These are phyloP conservation scores for Ectropis grisescens DNA, from an alignment of 1,140 invertebrate species.

Conservation along the genomic window DNA sequence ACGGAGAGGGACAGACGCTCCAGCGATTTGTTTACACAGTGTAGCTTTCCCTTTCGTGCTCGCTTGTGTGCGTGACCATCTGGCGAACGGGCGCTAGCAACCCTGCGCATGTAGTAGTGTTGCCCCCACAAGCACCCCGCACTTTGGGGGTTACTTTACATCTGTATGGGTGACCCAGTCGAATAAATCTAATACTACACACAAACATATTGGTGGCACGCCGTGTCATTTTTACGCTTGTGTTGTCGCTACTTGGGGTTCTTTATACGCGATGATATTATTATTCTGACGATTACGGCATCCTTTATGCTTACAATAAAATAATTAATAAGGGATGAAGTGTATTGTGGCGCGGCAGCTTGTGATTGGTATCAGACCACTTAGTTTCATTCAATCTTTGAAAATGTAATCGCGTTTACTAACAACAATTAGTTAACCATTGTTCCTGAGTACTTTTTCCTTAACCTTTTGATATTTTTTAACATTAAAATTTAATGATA, in stretches of 20 bases:
- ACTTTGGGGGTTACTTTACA: slow-evolving; percentile 42
- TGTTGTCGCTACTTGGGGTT: slow-evolving; percentile 66
- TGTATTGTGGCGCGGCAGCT: slow-evolving; percentile 51
- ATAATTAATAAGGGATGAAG: slow-evolving; percentile 70
- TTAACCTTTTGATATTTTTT: slow-evolving; percentile 3
- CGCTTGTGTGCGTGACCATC: slow-evolving; percentile 55
- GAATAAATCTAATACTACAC: slow-evolving; percentile 67
- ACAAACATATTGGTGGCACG: slow-evolving; percentile 65
- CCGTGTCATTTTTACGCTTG: slow-evolving; percentile 69
- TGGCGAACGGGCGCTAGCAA: slow-evolving; percentile 37
- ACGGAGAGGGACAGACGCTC: slow-evolving; percentile 48
- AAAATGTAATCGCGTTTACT: slow-evolving; percentile 46
- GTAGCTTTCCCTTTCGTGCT: slow-evolving; percentile 62
- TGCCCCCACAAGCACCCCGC: slow-evolving; percentile 52
- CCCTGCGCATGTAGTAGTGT: slow-evolving; percentile 32
- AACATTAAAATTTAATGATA: neutral
- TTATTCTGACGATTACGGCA: slow-evolving; percentile 68
- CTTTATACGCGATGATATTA: slow-evolving; percentile 67
- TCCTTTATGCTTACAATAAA: slow-evolving; percentile 69
- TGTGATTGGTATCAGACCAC: slow-evolving; percentile 55
- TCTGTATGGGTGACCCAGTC: slow-evolving; percentile 62
- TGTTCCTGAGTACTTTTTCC: slow-evolving; percentile 18
- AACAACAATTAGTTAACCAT: too few relatives aligned
- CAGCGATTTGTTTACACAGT: slow-evolving; percentile 65
- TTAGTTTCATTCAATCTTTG: slow-evolving; percentile 49